Evolutionary conservation across 1,140 invertebrate species (phyloP).

Genomic region (Stegodyphus mimosarum): DNA sequence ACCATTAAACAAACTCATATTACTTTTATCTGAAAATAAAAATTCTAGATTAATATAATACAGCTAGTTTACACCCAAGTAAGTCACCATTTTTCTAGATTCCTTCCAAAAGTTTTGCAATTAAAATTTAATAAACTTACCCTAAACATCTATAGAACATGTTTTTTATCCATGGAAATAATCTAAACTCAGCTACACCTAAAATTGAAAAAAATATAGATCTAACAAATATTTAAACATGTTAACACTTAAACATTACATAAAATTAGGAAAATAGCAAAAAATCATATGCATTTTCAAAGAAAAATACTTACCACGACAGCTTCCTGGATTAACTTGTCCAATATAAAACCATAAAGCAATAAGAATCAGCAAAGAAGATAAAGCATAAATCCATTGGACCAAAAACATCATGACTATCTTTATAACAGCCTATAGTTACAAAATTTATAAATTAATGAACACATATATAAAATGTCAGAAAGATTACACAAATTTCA

Average conservation of each 20-base stretch:
- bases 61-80: no score
- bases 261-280: background rate
- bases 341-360: slow-evolving; percentile 93
- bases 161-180: slow-evolving; percentile 85
- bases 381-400: slow-evolving; percentile 89
- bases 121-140: slow-evolving; percentile 71
- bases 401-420: slow-evolving; percentile 91
- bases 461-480: background rate
- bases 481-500: no score
- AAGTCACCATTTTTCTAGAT: no score
- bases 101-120: background rate
- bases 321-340: slow-evolving; percentile 91
- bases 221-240: background rate
- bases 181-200: slow-evolving; percentile 85
- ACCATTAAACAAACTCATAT: no score
- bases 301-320: slow-evolving; percentile 77
- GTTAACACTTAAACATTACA: background rate
- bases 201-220: slow-evolving; percentile 52
- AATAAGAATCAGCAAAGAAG: slow-evolving; percentile 82
- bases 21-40: no score
- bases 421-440: slow-evolving; percentile 82
- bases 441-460: slow-evolving; percentile 34
- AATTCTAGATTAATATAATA: no score
- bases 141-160: slow-evolving; percentile 80
- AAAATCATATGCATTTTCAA: background rate